A percentile compares a stretch with the other conserved stretches of the same genome.
These are phyloP conservation scores for Psephotus haematonotus DNA, from an alignment of 2,113 vertebrate species.

Conservation along the genomic window DNA sequence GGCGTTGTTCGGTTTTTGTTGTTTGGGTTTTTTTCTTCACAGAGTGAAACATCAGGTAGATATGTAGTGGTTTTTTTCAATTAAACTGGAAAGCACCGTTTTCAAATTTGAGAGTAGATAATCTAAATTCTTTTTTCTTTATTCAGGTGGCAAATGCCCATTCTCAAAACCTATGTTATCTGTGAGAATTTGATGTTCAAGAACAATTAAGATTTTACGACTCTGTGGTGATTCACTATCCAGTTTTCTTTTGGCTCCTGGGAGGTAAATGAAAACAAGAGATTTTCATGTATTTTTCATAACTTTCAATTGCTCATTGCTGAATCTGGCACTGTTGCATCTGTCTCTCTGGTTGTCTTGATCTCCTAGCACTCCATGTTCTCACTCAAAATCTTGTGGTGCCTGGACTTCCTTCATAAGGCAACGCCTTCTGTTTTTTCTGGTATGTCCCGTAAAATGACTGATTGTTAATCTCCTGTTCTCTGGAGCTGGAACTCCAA, in stretches of 20 bases:
- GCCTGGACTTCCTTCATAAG: neutral
- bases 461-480: neutral
- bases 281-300: neutral
- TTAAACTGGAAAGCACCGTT: neutral
- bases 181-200: neutral
- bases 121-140: neutral
- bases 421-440: neutral
- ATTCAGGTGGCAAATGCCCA: neutral
- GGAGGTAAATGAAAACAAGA: neutral
- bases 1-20: neutral
- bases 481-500: neutral
- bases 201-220: neutral
- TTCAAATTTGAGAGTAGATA: neutral
- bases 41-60: neutral
- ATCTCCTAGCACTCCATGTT: neutral
- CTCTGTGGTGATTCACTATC: neutral
- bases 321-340: neutral
- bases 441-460: fast-evolving
- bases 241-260: neutral
- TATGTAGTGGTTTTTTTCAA: neutral
- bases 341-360: neutral
- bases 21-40: neutral
- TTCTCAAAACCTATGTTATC: neutral
- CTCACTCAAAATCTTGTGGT: neutral
- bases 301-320: neutral